These are phyloP conservation scores for Chaetura pelagica DNA, from an alignment of 2,113 vertebrate species.

Conservation along the genomic window DNA sequence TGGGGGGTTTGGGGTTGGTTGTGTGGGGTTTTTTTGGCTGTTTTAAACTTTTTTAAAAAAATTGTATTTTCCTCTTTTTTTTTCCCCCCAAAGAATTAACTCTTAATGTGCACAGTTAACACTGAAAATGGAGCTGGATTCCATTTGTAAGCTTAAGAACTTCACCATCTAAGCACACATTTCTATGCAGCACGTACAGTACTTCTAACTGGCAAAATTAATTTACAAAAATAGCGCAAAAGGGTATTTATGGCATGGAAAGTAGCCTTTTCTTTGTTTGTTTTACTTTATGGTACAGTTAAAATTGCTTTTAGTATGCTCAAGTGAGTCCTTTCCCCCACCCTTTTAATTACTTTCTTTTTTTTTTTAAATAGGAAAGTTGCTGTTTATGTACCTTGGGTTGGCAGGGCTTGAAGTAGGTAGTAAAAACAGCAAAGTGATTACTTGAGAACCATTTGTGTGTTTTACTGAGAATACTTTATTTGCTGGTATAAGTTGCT, in stretches of 20 bases:
- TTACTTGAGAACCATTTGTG: conserved; percentile 83
- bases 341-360: conserved; percentile 34
- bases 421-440: conserved; percentile 84
- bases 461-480: conserved; percentile 86
- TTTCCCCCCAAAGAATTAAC: conserved; percentile 65
- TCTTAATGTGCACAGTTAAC: conserved; percentile 84
- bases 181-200: conserved; percentile 81
- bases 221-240: conserved; percentile 84
- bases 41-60: conserved; percentile 76
- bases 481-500: conserved; percentile 88
- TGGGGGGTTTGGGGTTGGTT: background rate
- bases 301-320: conserved; percentile 75
- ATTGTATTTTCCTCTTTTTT: background rate
- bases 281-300: conserved; percentile 73
- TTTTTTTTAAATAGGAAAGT: conserved; percentile 68
- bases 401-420: conserved; percentile 80
- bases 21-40: background rate
- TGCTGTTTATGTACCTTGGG: conserved; percentile 77
- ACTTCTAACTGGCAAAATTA: conserved; percentile 82
- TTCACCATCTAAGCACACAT: conserved; percentile 84
- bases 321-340: conserved; percentile 63
- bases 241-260: conserved; percentile 81
- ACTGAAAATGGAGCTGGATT: conserved; percentile 83
- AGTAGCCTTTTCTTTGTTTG: conserved; percentile 69
- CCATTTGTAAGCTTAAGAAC: conserved; percentile 83